A percentile compares a stretch with the other conserved stretches of the same genome.
phyloP scores from a whole-genome alignment of 2,113 vertebrate species.

The Eudyptes chrysolophus region DNA sequence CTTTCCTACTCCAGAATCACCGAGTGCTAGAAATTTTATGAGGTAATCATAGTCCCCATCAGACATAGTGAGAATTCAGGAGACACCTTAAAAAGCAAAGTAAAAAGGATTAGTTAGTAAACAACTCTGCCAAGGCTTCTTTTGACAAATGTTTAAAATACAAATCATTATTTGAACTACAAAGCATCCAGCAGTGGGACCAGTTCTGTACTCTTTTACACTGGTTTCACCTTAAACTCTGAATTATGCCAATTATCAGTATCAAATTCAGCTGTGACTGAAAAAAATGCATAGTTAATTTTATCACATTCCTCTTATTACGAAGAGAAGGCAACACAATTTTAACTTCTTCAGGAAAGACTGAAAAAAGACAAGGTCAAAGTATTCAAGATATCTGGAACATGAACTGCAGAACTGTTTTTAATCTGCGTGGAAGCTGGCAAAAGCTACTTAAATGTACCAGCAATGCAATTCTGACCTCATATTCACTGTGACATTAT shows the following conservation, averaged over 20 bases:
- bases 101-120: background rate
- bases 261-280: background rate
- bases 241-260: background rate
- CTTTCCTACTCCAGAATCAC: conserved; percentile 97
- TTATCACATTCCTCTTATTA: background rate
- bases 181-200: background rate
- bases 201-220: background rate
- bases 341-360: background rate
- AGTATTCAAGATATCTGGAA: background rate
- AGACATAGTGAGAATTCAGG: conserved; percentile 88
- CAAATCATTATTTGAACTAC: background rate
- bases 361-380: background rate
- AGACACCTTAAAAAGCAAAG: conserved; percentile 72
- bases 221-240: background rate
- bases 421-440: background rate
- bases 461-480: background rate
- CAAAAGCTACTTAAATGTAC: background rate
- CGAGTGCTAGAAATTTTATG: conserved; percentile 97
- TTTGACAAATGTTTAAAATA: background rate
- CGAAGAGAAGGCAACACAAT: background rate
- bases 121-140: background rate
- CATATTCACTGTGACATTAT: background rate
- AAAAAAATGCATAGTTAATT: background rate
- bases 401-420: background rate
- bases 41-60: conserved; percentile 99